Percentiles rank a stretch among this genome's conserved stretches.
Conservation (phyloP, 2,888 invertebrate genomes). For the Eristalinus sepulchralis region DNA sequence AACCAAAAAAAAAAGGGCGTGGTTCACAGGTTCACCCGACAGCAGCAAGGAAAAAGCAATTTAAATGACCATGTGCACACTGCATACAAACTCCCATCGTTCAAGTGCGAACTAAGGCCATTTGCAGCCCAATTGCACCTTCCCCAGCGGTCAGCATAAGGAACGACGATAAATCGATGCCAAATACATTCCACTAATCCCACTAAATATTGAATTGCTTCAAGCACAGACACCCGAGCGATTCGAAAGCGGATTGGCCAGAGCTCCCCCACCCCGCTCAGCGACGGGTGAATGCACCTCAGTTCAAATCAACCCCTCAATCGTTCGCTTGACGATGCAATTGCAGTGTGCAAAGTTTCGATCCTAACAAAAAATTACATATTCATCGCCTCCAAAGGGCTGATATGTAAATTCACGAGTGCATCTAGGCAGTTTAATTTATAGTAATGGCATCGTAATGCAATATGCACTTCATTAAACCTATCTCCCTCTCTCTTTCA, state of each 20-base stretch:
- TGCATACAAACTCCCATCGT: neutral
- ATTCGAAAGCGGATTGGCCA: slow-evolving; percentile 12
- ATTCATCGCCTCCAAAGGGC: slow-evolving; percentile 63
- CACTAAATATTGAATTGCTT: slow-evolving; percentile 34
- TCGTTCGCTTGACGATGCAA: slow-evolving; percentile 29
- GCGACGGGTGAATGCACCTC: neutral
- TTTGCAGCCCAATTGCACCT: neutral
- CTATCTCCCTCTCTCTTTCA: slow-evolving; percentile 39
- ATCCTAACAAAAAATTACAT: slow-evolving; percentile 63
- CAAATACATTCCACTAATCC: neutral
- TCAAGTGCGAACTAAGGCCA: neutral
- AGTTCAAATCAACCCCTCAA: slow-evolving; percentile 49
- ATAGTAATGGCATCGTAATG: slow-evolving; percentile 72
- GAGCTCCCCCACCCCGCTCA: neutral
- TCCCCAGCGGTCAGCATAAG: neutral
- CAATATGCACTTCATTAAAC: slow-evolving; percentile 72
- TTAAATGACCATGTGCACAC: neutral
- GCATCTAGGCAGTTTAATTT: slow-evolving; percentile 66
- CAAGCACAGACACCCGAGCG: slow-evolving; percentile 5
- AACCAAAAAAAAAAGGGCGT: neutral
- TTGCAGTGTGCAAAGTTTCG: slow-evolving; percentile 31
- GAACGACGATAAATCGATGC: neutral
- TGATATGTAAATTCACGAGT: slow-evolving; percentile 65
- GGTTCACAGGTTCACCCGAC: neutral
- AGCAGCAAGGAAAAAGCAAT: neutral